Percentiles rank a stretch among this genome's conserved stretches.
These are phyloP conservation scores for Malaclemys terrapin DNA, from an alignment of 2,113 vertebrate species.

Conservation along the genomic window DNA sequence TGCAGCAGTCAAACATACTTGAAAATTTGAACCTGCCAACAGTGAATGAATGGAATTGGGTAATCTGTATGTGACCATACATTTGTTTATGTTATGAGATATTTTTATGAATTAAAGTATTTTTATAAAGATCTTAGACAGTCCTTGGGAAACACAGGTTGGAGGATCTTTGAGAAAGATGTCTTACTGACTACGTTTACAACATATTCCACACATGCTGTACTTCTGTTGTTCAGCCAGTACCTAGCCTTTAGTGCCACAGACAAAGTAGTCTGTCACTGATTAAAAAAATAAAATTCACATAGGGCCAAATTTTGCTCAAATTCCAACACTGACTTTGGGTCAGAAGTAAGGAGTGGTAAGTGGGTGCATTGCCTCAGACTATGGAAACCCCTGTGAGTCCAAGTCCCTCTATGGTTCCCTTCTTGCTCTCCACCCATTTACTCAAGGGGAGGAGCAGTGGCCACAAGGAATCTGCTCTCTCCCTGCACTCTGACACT, in stretches of 20 bases:
- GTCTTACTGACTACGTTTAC: background rate
- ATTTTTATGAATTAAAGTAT: background rate
- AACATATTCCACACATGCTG: background rate
- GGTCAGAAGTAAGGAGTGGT: background rate
- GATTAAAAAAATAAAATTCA: background rate
- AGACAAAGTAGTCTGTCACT: background rate
- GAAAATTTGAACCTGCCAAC: background rate
- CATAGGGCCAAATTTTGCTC: background rate
- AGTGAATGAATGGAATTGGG: background rate
- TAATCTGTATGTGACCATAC: too few species aligned
- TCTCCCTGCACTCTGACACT: background rate
- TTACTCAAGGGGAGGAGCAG: background rate
- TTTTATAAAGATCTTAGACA: background rate
- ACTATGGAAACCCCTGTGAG: background rate
- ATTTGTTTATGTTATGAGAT: background rate
- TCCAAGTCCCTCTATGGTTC: background rate
- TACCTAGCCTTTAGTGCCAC: background rate
- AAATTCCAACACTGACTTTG: background rate
- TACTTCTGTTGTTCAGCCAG: background rate
- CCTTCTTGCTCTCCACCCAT: background rate
- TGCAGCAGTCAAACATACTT: background rate
- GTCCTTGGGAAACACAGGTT: background rate
- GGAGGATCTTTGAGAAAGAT: background rate
- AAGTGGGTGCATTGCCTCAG: background rate
- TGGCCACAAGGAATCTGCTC: background rate